These are phyloP conservation scores for Luscinia megarhynchos DNA, from an alignment of 2,797 vertebrate species.

Conservation along the genomic window DNA sequence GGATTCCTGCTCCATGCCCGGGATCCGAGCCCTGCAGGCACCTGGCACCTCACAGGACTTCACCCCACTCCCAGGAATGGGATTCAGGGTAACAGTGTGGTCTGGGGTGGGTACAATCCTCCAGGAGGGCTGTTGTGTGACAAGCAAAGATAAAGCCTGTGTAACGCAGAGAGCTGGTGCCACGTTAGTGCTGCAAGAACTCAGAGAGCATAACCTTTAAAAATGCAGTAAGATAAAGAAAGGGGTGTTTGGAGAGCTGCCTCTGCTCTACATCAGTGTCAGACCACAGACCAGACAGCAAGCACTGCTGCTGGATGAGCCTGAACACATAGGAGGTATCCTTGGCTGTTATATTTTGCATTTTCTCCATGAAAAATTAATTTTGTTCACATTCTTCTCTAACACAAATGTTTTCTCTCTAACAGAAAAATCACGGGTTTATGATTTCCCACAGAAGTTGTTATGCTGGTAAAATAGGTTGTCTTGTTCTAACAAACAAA, in stretches of 20 bases:
- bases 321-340: fast-evolving
- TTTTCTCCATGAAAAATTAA: neutral
- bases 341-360: fast-evolving
- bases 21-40: neutral
- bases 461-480: neutral
- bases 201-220: neutral
- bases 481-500: neutral
- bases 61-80: neutral
- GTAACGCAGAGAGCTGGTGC: neutral
- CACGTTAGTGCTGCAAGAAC: neutral
- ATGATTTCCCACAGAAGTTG: neutral
- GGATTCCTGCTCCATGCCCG: neutral
- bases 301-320: neutral
- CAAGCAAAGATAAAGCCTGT: neutral
- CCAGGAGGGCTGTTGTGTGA: neutral
- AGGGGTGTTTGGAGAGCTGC: neutral
- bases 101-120: neutral
- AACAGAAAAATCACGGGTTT: neutral
- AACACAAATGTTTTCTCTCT: neutral
- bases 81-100: fast-evolving
- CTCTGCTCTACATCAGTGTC: neutral
- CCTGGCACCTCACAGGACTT: neutral
- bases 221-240: neutral
- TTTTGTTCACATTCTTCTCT: neutral
- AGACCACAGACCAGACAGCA: neutral